Evolutionary conservation across 2,888 invertebrate species (phyloP).

Genomic region (Lasioglossum oenotherae): DNA sequence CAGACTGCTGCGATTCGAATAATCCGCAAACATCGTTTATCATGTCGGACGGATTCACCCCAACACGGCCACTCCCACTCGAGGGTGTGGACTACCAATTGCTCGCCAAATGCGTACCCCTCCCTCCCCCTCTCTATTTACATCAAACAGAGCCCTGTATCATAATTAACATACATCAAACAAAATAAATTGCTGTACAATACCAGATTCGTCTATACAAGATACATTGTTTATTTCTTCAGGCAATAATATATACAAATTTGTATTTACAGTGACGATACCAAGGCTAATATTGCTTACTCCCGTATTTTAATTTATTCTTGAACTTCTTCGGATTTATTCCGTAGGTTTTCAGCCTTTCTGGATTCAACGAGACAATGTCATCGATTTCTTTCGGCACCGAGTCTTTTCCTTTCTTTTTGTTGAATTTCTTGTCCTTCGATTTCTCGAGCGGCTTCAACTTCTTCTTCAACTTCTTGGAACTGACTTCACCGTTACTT

Average conservation of each 20-base stretch:
- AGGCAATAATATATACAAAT: constrained; percentile 36
- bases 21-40: constrained; percentile 83
- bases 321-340: constrained; percentile 95
- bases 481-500: background rate
- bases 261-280: constrained; percentile 30
- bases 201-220: background rate
- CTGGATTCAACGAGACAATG: constrained; percentile 86
- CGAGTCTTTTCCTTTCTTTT: constrained; percentile 38
- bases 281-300: constrained; percentile 81
- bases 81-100: constrained; percentile 54
- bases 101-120: constrained; percentile 28
- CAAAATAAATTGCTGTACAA: background rate
- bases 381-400: constrained; percentile 48
- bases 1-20: constrained; percentile 71
- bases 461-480: constrained; percentile 44
- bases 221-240: constrained; percentile 16
- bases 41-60: constrained; percentile 70
- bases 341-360: constrained; percentile 95
- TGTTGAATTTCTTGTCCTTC: constrained; percentile 34
- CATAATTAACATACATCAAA: background rate
- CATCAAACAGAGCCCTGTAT: constrained; percentile 24
- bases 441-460: constrained; percentile 39
- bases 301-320: constrained; percentile 90
- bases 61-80: constrained; percentile 60
- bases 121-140: constrained; percentile 35